Base-by-base conservation (phyloP, 2,888 invertebrate species). In the Heliconius erato region DNA sequence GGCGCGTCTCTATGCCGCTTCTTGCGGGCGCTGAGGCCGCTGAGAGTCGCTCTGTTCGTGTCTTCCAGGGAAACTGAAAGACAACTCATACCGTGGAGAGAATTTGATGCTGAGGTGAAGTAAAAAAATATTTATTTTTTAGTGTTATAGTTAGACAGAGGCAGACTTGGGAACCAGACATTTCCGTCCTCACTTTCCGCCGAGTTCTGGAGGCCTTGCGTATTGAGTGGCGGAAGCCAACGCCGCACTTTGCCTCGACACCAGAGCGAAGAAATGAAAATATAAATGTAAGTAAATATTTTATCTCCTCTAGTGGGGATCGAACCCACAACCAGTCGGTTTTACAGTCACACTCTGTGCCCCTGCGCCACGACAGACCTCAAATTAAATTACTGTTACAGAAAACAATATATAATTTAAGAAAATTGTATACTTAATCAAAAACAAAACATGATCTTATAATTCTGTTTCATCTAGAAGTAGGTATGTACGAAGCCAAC, bases 31-130 rank as follows among this genome's bases (percentile, higher is more conserved):
- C 94, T 98, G 86, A 95, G 97, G 86, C 96, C 98, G 0, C 93
- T 95, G 80, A 95, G 96, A 79, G 96, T 97, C 80, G 95, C 97
- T 28, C 97, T 98, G 44, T 98, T 98, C 91, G 97, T 98, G 71
- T 98, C 98, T 0, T 94, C 95, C 2, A 85, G 96, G 82, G 96
- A 95, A 87, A 94, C 96, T 0, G 95, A 95, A 86, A 88, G 92
- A n/a, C 96, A 95, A 92, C 95, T 99, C 71, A 96, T 97, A 80
- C 98, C 98, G 40, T 99, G 98, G 99, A 96, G 97, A 87, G 98
- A 98, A 90, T 96, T 97, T 80, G 97, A 97, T 49, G 97, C 98
- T 85, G 97, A 97, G 97, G 98, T 98, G 93, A 92, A 92, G 84
- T 63, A 19, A 54, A 54, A n/a, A 23, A 16, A 54, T 11, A 26